Conservation (phyloP, 2,797 vertebrate species). For the Triplophysa bombifrons region DNA sequence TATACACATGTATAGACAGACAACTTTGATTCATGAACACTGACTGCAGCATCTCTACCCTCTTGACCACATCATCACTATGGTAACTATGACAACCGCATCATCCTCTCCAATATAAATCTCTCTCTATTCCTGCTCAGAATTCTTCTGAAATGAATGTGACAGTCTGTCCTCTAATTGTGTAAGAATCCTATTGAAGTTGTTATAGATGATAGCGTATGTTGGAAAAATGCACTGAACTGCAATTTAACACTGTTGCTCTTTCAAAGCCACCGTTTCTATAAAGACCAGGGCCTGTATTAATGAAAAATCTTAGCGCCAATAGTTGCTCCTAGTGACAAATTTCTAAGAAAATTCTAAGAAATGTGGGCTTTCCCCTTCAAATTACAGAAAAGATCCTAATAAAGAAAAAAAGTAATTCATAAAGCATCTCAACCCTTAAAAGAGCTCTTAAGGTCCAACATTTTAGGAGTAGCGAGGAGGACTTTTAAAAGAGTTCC, state of each 20-base stretch:
- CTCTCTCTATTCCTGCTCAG: neutral
- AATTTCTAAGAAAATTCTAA: too few species aligned
- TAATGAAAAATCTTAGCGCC: too few species aligned
- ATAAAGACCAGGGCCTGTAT: neutral
- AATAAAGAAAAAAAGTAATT: too few species aligned
- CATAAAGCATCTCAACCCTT: too few species aligned
- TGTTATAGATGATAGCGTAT: neutral
- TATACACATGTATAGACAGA: neutral
- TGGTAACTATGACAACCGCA: constrained; percentile 36
- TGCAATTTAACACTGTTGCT: neutral
- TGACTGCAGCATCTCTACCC: neutral
- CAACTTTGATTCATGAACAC: constrained; percentile 10
- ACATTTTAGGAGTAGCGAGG: too few species aligned
- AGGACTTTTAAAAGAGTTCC: too few species aligned
- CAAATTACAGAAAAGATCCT: too few species aligned
- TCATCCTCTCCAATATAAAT: constrained; percentile 7
- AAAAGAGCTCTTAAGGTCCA: too few species aligned
- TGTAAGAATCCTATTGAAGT: neutral
- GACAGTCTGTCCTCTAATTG: neutral
- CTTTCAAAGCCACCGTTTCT: neutral
- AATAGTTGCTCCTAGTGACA: too few species aligned
- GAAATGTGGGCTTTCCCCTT: too few species aligned
- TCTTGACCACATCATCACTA: constrained; percentile 26
- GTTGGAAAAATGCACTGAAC: neutral
- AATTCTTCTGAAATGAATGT: neutral